Evolutionary conservation across 2,888 invertebrate genomes (phyloP), one percentile per base, ranked within the genome.

Genomic region (Diaperis boleti): DNA sequence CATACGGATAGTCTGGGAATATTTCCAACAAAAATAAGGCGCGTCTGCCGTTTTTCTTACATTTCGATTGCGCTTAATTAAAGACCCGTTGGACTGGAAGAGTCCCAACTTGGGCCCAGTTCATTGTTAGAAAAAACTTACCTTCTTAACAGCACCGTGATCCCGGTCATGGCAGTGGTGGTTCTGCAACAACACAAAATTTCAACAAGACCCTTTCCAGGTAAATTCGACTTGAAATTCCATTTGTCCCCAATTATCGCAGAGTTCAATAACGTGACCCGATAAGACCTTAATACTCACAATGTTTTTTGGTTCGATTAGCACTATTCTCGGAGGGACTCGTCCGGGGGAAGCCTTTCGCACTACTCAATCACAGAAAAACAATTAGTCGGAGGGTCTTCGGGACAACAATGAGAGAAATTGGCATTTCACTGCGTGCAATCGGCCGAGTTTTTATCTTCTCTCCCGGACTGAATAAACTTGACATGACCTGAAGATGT

Each of bases 381-480:
- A 55, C 49, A 62, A 56, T 56, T 55, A 62, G 39, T 41, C 37
- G 6, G 22, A 55, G 56, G 61, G 62, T 49, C 47, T 62, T 55
- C 55, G 20, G 20, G 13, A 55, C 56, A 62, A 49, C 41, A 62
- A 62, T 55, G 33, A 61, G 39, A 39, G 55, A 62, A 62, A 62
- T 56, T 47, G 42, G 41, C 62, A 55, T 62, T 61, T 62, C 49
- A 55, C 62, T 62, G 11, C 55, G 10, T 55, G 29, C 31, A 39
- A 61, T 61, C 31, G 29, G 15, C 6, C 41, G 7, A 11, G 31
- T 7, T 37, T 42, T 60, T 60, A 60, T 60, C 62, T 37, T 55
- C 56, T 55, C 45, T 61, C 37, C 37, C 41, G 18, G 8, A 47
- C 31, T 62, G 26, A 45, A 22, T 37, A 33, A 20, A 55, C 45